These are phyloP conservation scores for Peromyscus melanophrys DNA, from an alignment of 2,797 vertebrate species.

Conservation along the genomic window DNA sequence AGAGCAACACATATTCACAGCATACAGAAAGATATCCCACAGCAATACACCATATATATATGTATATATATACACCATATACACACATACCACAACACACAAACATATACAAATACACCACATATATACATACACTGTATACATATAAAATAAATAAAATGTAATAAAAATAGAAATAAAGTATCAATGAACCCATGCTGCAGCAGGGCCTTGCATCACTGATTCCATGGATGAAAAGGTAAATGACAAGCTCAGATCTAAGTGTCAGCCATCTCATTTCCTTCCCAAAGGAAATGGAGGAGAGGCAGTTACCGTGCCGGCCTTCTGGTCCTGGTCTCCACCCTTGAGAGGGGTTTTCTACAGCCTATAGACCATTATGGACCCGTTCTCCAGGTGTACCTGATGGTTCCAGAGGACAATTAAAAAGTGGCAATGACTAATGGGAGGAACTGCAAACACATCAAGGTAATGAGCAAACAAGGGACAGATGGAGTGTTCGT, in stretches of 20 bases:
- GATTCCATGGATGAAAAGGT: neutral
- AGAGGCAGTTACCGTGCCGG: neutral
- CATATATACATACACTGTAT: neutral
- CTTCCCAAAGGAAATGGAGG: neutral
- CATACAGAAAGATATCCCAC: no score
- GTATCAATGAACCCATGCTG: neutral
- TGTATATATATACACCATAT: neutral
- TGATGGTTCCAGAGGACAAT: conserved; percentile 7
- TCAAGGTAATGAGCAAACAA: conserved; percentile 1
- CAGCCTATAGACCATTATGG: neutral
- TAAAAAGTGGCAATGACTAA: conserved; percentile 38
- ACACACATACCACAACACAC: neutral
- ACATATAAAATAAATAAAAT: neutral
- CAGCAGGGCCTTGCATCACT: neutral
- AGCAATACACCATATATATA: no score
- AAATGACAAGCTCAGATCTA: neutral
- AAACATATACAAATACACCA: neutral
- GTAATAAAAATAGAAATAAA: neutral
- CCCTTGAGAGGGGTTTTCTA: conserved; percentile 1
- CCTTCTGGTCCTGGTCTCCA: neutral
- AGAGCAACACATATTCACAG: no score
- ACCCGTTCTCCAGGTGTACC: neutral
- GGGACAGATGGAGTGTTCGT: neutral
- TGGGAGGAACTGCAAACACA: conserved; percentile 34
- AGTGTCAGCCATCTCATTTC: neutral